These are phyloP conservation scores for Microvelia longipes DNA, from an alignment of 1,140 invertebrate species.

Conservation along the genomic window DNA sequence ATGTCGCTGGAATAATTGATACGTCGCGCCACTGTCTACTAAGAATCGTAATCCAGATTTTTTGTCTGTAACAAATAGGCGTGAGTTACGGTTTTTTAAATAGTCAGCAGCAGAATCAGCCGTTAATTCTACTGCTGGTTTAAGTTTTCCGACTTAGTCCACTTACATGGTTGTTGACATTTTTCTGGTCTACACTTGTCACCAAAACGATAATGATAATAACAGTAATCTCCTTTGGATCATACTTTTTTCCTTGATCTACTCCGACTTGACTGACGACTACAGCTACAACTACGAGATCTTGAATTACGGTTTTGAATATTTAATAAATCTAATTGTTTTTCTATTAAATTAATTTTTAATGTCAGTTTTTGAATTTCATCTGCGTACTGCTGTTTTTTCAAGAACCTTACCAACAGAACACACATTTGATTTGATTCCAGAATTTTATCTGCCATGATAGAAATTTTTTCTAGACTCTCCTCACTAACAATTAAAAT, in stretches of 20 bases:
- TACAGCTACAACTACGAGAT: neutral
- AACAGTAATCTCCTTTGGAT: neutral
- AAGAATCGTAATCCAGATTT: neutral
- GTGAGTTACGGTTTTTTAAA: neutral
- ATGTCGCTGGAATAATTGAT: neutral
- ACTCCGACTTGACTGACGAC: neutral
- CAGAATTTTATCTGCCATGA: neutral
- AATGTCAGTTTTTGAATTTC: neutral
- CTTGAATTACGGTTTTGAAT: neutral
- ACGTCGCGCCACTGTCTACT: neutral
- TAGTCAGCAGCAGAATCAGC: neutral
- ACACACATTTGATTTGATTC: neutral
- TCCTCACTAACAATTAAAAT: neutral
- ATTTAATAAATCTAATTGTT: neutral
- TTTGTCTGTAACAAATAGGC: neutral
- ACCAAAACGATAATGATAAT: neutral
- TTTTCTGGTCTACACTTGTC: neutral
- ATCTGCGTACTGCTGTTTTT: neutral
- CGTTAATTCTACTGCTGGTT: neutral
- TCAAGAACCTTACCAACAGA: neutral
- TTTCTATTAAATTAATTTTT: neutral
- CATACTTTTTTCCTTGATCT: neutral
- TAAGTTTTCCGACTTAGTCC: neutral
- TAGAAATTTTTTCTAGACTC: neutral
- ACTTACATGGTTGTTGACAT: neutral